phyloP scores from a whole-genome alignment of 2,888 invertebrate species.

The Calephelis perditalis region DNA sequence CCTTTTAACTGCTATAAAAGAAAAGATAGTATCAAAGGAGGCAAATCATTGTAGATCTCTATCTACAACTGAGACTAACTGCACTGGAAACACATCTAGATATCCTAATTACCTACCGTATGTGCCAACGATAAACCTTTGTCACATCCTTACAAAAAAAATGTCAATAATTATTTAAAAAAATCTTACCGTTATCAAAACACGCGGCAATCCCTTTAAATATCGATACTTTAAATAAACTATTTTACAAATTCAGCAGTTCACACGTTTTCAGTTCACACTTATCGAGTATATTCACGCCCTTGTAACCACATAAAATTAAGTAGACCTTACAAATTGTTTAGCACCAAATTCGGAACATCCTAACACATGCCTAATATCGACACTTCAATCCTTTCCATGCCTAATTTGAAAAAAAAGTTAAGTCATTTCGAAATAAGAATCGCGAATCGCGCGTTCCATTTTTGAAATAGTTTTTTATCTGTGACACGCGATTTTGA shows the following conservation, averaged over 20 bases:
- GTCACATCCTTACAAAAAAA: too few relatives aligned
- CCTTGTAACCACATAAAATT: constrained; percentile 62
- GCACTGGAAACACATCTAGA: too few relatives aligned
- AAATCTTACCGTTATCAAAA: constrained; percentile 3
- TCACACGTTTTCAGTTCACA: constrained; percentile 62
- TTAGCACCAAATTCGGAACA: constrained; percentile 67
- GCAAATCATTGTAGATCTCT: too few relatives aligned
- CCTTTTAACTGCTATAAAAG: too few relatives aligned
- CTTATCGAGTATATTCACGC: constrained; percentile 61
- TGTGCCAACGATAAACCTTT: too few relatives aligned
- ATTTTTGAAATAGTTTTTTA: constrained; percentile 48
- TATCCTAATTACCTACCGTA: too few relatives aligned
- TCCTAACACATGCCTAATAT: constrained; percentile 41
- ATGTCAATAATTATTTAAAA: too few relatives aligned
- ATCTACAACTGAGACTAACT: too few relatives aligned
- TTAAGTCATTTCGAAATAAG: constrained; percentile 45
- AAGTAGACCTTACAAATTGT: constrained; percentile 57
- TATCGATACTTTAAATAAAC: constrained; percentile 1
- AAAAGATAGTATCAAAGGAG: too few relatives aligned
- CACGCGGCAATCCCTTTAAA: constrained; percentile 7
- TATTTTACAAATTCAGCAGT: constrained; percentile 7
- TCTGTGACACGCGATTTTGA: constrained; percentile 51
- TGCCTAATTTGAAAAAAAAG: constrained; percentile 19
- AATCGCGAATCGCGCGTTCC: constrained; percentile 44
- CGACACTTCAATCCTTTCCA: constrained; percentile 36